These are phyloP conservation scores for Lutraria rhynchaena DNA, from an alignment of 1,140 invertebrate genomes.

Conservation along the genomic window DNA sequence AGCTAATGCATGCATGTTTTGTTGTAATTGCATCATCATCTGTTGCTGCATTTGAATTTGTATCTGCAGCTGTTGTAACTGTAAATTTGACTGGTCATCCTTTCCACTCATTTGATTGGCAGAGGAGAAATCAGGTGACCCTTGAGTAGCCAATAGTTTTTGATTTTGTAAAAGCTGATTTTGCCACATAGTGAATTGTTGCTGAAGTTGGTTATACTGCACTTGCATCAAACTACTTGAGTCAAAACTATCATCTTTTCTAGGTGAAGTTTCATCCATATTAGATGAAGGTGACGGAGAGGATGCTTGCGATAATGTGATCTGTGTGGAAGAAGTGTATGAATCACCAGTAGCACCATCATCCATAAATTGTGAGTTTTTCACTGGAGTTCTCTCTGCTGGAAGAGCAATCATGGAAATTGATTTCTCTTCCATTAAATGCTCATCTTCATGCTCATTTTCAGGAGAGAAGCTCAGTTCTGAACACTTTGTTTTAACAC, in stretches of 20 bases:
- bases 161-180: slow-evolving; percentile 73
- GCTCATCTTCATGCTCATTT: slow-evolving; percentile 67
- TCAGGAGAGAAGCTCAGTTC: slow-evolving; percentile 66
- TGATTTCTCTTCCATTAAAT: slow-evolving; percentile 71
- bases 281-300: not conserved
- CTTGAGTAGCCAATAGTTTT: slow-evolving; percentile 63
- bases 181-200: slow-evolving; percentile 73
- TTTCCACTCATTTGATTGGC: slow-evolving; percentile 24
- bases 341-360: slow-evolving; percentile 16
- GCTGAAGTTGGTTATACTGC: slow-evolving; percentile 68
- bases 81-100: slow-evolving; percentile 59
- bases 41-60: slow-evolving; percentile 75
- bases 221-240: slow-evolving; percentile 53
- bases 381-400: slow-evolving; percentile 53
- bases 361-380: slow-evolving; percentile 7
- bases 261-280: not conserved
- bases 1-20: slow-evolving; percentile 70
- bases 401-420: slow-evolving; percentile 69
- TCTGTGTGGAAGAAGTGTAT: slow-evolving; percentile 40
- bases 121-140: slow-evolving; percentile 10
- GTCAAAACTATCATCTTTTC: slow-evolving; percentile 55
- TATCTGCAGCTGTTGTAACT: slow-evolving; percentile 67
- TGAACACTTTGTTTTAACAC: slow-evolving; percentile 59
- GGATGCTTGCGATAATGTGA: slow-evolving; percentile 28
- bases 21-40: slow-evolving; percentile 72